These are phyloP conservation scores for Pandion haliaetus DNA, from an alignment of 2,113 vertebrate species.

Conservation along the genomic window DNA sequence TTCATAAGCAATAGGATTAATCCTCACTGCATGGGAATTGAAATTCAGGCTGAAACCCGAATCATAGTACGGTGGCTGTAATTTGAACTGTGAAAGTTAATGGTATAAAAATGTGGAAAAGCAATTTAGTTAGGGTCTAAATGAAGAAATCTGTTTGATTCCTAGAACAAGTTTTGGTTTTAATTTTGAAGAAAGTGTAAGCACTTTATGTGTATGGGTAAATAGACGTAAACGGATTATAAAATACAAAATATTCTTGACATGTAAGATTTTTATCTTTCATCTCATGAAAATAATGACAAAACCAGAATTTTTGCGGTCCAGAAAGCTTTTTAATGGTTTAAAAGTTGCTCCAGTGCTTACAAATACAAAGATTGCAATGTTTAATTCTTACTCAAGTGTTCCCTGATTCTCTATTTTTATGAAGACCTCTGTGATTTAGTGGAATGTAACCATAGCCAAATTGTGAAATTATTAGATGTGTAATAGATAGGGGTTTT, in stretches of 20 bases:
- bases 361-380: neutral
- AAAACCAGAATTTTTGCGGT: slow-evolving; percentile 25
- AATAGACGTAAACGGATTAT: neutral
- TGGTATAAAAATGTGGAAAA: slow-evolving; percentile 21
- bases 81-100: slow-evolving; percentile 44
- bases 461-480: neutral
- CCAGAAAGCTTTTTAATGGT: slow-evolving; percentile 15
- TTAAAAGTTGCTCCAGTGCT: neutral
- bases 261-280: slow-evolving; percentile 4
- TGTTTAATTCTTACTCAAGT: neutral
- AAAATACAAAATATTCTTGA: neutral
- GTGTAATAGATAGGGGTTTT: neutral
- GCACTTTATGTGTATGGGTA: neutral
- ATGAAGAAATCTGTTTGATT: neutral
- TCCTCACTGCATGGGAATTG: slow-evolving; percentile 35
- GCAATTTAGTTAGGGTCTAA: neutral
- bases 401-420: neutral
- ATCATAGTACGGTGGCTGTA: neutral
- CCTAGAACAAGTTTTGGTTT: neutral
- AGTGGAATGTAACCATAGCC: neutral
- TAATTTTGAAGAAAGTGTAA: neutral
- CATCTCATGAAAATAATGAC: slow-evolving; percentile 22
- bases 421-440: neutral
- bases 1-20: slow-evolving; percentile 59
- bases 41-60: neutral